Conservation (phyloP, 2,888 invertebrate genomes). For the Callyntrura guangdongensis region DNA sequence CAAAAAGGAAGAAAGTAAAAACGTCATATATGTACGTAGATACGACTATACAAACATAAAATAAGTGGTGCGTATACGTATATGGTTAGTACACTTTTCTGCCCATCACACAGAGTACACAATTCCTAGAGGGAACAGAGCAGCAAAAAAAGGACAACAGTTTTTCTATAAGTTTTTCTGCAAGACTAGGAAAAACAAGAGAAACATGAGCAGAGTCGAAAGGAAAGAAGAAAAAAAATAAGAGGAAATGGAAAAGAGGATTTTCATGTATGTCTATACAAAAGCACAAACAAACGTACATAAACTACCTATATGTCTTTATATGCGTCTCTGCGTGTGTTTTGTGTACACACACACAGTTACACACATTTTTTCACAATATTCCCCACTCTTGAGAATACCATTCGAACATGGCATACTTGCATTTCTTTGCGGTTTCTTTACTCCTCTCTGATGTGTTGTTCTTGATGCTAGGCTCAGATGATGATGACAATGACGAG, state of each 20-base stretch:
- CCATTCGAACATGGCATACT: no score
- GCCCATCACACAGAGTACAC: not conserved
- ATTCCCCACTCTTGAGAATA: constrained; percentile 1
- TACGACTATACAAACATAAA: not conserved
- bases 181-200: not conserved
- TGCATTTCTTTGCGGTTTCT: not conserved
- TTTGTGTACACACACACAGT: constrained; percentile 27
- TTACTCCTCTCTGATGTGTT: constrained; percentile 19
- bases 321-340: not conserved
- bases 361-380: constrained; percentile 35
- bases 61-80: not conserved
- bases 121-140: not conserved
- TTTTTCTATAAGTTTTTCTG: not conserved
- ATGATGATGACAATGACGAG: not conserved
- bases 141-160: not conserved
- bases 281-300: constrained; percentile 1
- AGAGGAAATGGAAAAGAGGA: constrained; percentile 37
- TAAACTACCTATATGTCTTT: not conserved
- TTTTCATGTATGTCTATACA: constrained; percentile 25
- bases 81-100: not conserved
- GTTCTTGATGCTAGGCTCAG: not conserved
- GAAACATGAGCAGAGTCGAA: not conserved
- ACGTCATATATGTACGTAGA: not conserved
- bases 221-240: constrained; percentile 7
- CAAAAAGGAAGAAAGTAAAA: not conserved